Conservation (phyloP, 2,888 invertebrate species). For the Drosophila infuscata region DNA sequence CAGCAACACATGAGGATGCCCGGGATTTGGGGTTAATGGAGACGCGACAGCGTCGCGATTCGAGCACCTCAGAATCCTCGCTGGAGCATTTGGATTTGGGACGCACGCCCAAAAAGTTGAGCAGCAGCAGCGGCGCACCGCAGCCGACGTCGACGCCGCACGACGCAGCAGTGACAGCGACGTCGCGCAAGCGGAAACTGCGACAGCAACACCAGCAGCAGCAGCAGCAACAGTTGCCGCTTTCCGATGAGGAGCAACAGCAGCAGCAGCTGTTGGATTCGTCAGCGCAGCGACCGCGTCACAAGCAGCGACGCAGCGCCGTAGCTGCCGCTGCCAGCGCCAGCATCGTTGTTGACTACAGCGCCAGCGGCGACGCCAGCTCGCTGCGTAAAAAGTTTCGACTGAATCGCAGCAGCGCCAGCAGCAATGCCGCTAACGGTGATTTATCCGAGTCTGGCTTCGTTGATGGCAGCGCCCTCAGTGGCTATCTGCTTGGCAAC, state of each 20-base stretch:
- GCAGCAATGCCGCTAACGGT: constrained; percentile 36
- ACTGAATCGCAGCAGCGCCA: constrained; percentile 73
- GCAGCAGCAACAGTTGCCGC: constrained; percentile 30
- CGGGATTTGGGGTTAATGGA: constrained; percentile 73
- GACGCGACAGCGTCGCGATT: constrained; percentile 81
- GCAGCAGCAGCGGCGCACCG: constrained; percentile 60
- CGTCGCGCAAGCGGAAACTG: constrained; percentile 65
- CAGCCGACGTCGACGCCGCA: constrained; percentile 81
- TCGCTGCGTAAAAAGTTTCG: constrained; percentile 85
- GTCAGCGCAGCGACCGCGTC: constrained; percentile 66
- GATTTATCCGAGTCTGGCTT: constrained; percentile 83
- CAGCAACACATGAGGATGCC: constrained; percentile 14
- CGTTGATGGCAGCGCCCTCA: constrained; percentile 81
- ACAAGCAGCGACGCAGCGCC: constrained; percentile 79
- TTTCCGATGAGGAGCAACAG: constrained; percentile 70
- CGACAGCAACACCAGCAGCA: constrained; percentile 26
- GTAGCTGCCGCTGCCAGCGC: constrained; percentile 51
- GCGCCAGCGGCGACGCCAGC: constrained; percentile 60
- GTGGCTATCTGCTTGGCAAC: constrained; percentile 70
- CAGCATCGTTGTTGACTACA: constrained; percentile 76
- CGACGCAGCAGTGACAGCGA: constrained; percentile 43
- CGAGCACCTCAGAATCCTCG: constrained; percentile 85
- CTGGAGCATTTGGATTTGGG: constrained; percentile 84
- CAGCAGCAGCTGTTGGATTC: constrained; percentile 34
- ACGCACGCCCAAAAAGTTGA: constrained; percentile 82